Percentiles rank a stretch among this genome's conserved stretches.
Conservation (phyloP, 2,113 vertebrate species). For the Myiagra hebetior region DNA sequence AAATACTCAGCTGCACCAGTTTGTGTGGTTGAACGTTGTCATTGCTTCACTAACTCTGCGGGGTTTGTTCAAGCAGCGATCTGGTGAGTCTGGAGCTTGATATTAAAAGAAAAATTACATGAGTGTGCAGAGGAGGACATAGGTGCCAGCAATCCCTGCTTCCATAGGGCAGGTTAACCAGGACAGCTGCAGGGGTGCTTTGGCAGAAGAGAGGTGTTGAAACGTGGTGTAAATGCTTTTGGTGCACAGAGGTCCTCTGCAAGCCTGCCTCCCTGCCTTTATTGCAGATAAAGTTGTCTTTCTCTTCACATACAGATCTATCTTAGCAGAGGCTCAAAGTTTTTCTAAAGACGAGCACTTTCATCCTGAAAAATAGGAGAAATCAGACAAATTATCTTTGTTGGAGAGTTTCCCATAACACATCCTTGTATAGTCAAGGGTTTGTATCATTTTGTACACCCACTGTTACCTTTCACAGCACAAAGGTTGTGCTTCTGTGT, state of each 20-base stretch:
- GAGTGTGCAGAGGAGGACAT: background rate
- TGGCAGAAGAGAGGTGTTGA: background rate
- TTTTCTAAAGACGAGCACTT: background rate
- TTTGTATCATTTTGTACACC: background rate
- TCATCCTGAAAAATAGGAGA: background rate
- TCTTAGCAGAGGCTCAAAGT: background rate
- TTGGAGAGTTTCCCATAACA: background rate
- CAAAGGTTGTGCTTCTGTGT: background rate
- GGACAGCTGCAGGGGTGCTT: background rate
- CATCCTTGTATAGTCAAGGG: background rate
- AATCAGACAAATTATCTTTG: background rate
- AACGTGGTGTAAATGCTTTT: background rate
- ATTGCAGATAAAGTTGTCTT: background rate
- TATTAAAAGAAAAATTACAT: background rate
- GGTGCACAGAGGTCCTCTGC: background rate
- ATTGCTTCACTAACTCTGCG: fast-evolving
- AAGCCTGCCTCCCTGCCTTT: background rate
- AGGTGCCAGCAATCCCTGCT: background rate
- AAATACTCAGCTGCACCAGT: background rate
- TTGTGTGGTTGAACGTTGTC: background rate
- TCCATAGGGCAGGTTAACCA: background rate
- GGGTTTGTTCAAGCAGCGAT: background rate
- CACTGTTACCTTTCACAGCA: background rate
- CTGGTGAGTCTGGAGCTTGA: fast-evolving
- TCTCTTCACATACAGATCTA: background rate